Conservation (phyloP, 2,113 vertebrate species). For the Acanthochromis polyacanthus region DNA sequence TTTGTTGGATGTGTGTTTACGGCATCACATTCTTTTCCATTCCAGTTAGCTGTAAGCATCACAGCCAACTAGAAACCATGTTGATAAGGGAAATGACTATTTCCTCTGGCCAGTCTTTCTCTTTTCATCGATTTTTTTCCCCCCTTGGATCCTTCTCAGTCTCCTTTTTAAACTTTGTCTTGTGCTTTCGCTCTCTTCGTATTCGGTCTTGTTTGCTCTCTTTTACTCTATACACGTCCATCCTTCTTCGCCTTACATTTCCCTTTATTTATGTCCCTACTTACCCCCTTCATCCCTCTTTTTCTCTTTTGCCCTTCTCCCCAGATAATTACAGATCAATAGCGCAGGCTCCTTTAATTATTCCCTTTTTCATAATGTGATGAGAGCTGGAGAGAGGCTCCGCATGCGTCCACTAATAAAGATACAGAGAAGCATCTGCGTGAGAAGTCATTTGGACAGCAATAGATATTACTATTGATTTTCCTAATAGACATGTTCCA, state of each 20-base stretch:
- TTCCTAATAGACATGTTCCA: slow-evolving; percentile 64
- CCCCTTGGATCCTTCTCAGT: slow-evolving; percentile 31
- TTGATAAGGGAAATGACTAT: slow-evolving; percentile 1
- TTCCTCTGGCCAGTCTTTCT: neutral
- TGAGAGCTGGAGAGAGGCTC: slow-evolving; percentile 22
- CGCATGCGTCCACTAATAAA: slow-evolving; percentile 40
- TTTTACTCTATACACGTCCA: neutral
- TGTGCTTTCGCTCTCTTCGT: slow-evolving; percentile 4
- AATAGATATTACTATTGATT: slow-evolving; percentile 70
- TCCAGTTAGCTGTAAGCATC: slow-evolving; percentile 20
- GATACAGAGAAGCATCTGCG: slow-evolving; percentile 37
- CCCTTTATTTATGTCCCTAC: slow-evolving; percentile 11
- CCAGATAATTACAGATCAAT: slow-evolving; percentile 60
- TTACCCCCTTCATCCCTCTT: neutral
- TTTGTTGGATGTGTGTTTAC: slow-evolving; percentile 23
- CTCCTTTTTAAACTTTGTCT: slow-evolving; percentile 22
- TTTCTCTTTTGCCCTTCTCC: neutral
- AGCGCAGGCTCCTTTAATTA: slow-evolving; percentile 42
- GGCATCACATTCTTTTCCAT: neutral
- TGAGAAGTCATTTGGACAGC: slow-evolving; percentile 48
- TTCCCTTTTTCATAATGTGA: slow-evolving; percentile 51
- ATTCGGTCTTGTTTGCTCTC: neutral
- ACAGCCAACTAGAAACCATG: slow-evolving; percentile 3
- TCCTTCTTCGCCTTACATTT: neutral
- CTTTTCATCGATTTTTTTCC: slow-evolving; percentile 18